Evolutionary conservation across 2,797 vertebrate genomes (phyloP), one percentile per base, ranked within the genome.

Genomic region (Clamator glandarius): DNA sequence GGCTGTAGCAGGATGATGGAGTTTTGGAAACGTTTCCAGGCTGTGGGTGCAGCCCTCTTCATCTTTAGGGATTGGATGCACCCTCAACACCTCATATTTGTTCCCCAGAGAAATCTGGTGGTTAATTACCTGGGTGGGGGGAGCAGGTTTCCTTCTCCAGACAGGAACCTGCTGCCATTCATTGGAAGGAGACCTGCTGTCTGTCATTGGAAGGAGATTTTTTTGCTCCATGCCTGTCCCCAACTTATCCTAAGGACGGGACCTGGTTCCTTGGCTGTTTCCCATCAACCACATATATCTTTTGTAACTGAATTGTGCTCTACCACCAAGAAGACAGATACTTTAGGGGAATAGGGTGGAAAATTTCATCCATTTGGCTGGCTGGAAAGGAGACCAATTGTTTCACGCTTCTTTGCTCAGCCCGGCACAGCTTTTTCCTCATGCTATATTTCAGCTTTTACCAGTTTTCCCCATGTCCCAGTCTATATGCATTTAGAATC

Each of bases 171-270:
- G n/a, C n/a, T n/a, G n/a, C n/a, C n/a, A n/a, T n/a, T n/a, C n/a
- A n/a, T n/a, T n/a, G n/a, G n/a, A n/a, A n/a, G n/a, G n/a, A n/a
- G n/a, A n/a, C n/a, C n/a, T n/a, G n/a, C 39, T 0, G 0, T 39
- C 28, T 46, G 29, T 70, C 2, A 0, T 23, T 12, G 48, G 33
- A 78, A 77, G 36, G 15, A 13, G 6, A 28, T 25, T 5, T 6
- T 78, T 86, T 44, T 75, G 36, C 25, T 72, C 46, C 11, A 5
- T 67, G 17, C 11, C 21, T 36, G 42, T 12, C 23, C 15, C 4
- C 9, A 0, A 0, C 23, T n/a, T 76, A 29, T 4, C 58, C 31
- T 0, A 3, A 51, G 36, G 66, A 17, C 46, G 75, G 14, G 58
- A 68, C 39, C 33, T 76, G 18, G 5, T 33, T 81, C 14, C 51